phyloP scores from a whole-genome alignment of 2,113 vertebrate species.

The Psephotus haematonotus region DNA sequence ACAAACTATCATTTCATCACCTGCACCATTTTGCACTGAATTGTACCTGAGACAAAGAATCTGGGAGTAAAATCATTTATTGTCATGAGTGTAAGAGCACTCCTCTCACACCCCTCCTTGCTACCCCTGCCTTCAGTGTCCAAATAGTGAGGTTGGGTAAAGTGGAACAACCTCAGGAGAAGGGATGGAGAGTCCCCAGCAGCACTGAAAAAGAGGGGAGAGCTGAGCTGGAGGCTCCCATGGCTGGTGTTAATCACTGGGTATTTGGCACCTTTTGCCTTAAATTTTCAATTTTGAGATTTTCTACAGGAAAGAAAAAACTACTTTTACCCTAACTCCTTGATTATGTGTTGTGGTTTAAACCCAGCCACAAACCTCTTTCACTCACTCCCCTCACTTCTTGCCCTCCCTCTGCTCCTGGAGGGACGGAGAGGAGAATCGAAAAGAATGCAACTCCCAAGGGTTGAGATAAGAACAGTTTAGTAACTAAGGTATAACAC shows the following conservation, averaged over 20 bases:
- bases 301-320: not conserved
- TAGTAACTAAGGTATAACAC: too few relatives aligned
- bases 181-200: not conserved
- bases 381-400: too few relatives aligned
- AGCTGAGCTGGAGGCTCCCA: not conserved
- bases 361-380: too few relatives aligned
- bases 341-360: too few relatives aligned
- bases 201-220: not conserved
- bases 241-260: accelerated
- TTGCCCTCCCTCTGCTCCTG: too few relatives aligned
- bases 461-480: too few relatives aligned
- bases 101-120: not conserved
- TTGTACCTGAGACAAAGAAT: not conserved
- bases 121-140: not conserved
- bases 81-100: not conserved
- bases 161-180: not conserved
- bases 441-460: too few relatives aligned
- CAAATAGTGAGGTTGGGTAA: accelerated
- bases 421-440: too few relatives aligned
- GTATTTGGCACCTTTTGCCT: not conserved
- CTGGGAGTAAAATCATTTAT: not conserved
- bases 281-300: not conserved
- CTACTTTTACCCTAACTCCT: not conserved
- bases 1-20: not conserved
- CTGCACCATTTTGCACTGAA: not conserved